Evolutionary conservation across 2,113 vertebrate genomes (phyloP).

Genomic region (Lophotis ruficrista): DNA sequence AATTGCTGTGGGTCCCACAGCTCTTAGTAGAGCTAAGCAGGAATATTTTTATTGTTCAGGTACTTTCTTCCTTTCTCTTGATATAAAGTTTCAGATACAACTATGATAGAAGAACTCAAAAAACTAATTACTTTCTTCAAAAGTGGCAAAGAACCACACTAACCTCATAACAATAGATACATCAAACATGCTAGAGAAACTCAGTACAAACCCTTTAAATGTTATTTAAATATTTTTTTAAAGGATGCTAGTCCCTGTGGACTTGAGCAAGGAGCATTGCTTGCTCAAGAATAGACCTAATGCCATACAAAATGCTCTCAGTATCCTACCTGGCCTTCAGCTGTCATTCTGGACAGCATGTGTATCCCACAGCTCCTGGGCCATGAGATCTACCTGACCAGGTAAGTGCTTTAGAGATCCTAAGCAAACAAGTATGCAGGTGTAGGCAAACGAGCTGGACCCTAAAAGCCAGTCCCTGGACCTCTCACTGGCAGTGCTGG

Average conservation of each 20-base stretch:
- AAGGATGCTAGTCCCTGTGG: background rate
- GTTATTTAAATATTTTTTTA: background rate
- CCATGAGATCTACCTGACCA: background rate
- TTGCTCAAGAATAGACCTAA: background rate
- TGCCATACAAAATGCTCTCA: background rate
- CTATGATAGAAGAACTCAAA: background rate
- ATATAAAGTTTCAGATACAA: background rate
- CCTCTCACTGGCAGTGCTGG: background rate
- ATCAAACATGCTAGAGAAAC: background rate
- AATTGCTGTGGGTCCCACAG: background rate
- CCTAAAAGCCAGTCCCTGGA: background rate
- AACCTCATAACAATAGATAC: background rate
- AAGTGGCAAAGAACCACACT: background rate
- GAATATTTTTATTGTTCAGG: background rate
- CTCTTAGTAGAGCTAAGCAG: background rate
- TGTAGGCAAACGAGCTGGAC: background rate
- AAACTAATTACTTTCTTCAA: background rate
- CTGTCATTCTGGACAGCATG: background rate
- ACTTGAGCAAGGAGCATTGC: background rate
- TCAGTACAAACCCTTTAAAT: background rate
- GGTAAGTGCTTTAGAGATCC: background rate
- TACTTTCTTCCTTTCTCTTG: background rate
- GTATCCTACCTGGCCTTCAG: background rate
- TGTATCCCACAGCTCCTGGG: background rate
- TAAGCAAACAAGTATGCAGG: background rate